Evolutionary conservation across 2,113 vertebrate species (phyloP), one percentile per base, ranked within the genome.

Genomic region (Salvelinus sp.): DNA sequence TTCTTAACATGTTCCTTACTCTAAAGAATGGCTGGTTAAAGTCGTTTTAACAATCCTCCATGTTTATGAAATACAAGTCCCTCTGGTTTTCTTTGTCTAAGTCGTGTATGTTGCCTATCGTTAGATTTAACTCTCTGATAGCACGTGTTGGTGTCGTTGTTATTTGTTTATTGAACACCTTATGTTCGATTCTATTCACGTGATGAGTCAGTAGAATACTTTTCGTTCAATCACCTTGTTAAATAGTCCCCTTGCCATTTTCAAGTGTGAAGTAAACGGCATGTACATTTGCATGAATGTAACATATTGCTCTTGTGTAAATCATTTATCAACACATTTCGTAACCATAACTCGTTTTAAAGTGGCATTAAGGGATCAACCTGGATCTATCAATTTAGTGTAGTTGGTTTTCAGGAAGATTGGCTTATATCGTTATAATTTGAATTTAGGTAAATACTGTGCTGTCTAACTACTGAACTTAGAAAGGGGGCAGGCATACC

Each of bases 321-420:
- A 22, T 28, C 4, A 66, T 16, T 66, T 28, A 27, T 28, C 25
- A 6, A 16, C 23, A 28, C 14, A 25, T 16, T 28, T 25, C 12
- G 3, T 16, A 79, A 83, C 75, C 76, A 72, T 78, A 63, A 69
- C 9, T 60, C 76, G 28, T 73, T 80, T 77, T 74, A 38, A 79
- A 71, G 60, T 70, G 85, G 82, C 79, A 76, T 44, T 74, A 67
- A 38, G 62, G 69, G 83, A 86, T 81, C 85, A 85, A 38, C 86
- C 7, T 64, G 60, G 77, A 76, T 78, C 30, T 25, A 68, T 79
- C 76, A 76, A 38, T 79, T 85, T 74, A 75, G 28, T n/a, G 7
- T 80, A 80, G 79, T 79, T 85, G 82, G 71, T 82, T 87, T 87
- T 80, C 68, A 73, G 72, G 76, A 9, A 82, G 73, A 81, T 82